phyloP scores from a whole-genome alignment of 2,113 vertebrate species.

The Barnardius zonarius region DNA sequence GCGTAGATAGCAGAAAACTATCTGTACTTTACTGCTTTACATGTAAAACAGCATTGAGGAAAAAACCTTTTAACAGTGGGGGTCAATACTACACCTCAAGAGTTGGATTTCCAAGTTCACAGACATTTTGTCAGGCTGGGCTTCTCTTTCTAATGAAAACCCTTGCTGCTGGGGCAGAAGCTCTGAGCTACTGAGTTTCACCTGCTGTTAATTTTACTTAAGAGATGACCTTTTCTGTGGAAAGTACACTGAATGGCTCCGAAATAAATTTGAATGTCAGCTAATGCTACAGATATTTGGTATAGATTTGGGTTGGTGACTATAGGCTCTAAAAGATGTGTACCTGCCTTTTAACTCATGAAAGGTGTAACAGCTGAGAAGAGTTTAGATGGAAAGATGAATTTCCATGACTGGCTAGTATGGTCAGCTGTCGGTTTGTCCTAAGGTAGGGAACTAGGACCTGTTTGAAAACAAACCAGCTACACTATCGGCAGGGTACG shows the following conservation, averaged over 20 bases:
- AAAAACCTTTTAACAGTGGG: fast-evolving
- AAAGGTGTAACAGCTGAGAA: not conserved
- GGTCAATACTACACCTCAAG: not conserved
- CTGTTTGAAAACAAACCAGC: not conserved
- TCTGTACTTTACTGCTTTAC: not conserved
- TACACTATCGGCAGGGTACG: fast-evolving
- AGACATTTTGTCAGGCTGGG: not conserved
- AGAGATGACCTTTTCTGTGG: not conserved
- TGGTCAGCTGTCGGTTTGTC: not conserved
- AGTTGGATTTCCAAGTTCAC: not conserved
- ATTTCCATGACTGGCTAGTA: not conserved
- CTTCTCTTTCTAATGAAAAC: not conserved
- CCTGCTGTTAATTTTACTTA: not conserved
- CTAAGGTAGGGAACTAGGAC: not conserved
- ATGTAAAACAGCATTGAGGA: not conserved
- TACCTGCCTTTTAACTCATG: not conserved
- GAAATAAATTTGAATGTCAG: not conserved
- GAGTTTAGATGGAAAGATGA: not conserved
- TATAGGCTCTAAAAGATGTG: not conserved
- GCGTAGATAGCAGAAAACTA: not conserved
- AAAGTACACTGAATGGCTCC: not conserved
- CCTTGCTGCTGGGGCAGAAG: not conserved
- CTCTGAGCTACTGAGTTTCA: not conserved
- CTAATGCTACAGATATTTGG: not conserved
- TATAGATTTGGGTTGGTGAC: not conserved